A percentile compares a stretch with the other conserved stretches of the same genome.
Evolutionary conservation across 2,888 invertebrate genomes (phyloP).

Genomic region (Toxonevra muliebris): DNA sequence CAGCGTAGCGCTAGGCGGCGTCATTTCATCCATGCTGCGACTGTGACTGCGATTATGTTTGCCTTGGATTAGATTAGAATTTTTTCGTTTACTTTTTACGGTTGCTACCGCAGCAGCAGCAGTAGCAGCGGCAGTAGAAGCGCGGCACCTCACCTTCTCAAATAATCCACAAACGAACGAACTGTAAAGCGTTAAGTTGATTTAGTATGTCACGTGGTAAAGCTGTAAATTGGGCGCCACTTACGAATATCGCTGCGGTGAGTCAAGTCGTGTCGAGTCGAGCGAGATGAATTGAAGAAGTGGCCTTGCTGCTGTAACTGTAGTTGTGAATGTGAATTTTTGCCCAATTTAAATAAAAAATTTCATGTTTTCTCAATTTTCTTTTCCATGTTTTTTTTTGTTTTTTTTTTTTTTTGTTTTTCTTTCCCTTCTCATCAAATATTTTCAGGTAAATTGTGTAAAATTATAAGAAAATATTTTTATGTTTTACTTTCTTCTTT

Average conservation of each 20-base stretch:
- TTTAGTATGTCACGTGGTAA: constrained; percentile 57
- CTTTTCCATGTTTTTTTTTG: too few species aligned
- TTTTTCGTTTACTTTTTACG: constrained; percentile 32
- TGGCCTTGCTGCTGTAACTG: background rate
- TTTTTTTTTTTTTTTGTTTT: too few species aligned
- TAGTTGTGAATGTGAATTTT: background rate
- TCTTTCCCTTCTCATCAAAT: too few species aligned
- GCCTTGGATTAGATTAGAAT: constrained; percentile 49
- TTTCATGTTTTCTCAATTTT: too few species aligned
- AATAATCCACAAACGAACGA: constrained; percentile 48
- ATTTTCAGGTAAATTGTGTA: too few species aligned
- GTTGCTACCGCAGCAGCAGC: constrained; percentile 13
- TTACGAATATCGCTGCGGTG: constrained; percentile 10
- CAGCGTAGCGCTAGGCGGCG: background rate
- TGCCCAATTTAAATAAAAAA: background rate
- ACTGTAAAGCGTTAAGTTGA: constrained; percentile 48
- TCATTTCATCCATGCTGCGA: background rate
- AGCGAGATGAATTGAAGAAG: too few species aligned
- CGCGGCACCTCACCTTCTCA: background rate
- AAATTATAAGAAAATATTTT: too few species aligned
- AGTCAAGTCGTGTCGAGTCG: background rate
- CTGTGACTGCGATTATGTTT: constrained; percentile 37
- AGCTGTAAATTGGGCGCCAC: constrained; percentile 50
- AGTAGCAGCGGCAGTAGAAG: constrained; percentile 5
- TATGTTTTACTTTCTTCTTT: too few species aligned